Base-by-base conservation (phyloP, 1,140 invertebrate genomes). In the Drosophila pseudoobscura region DNA sequence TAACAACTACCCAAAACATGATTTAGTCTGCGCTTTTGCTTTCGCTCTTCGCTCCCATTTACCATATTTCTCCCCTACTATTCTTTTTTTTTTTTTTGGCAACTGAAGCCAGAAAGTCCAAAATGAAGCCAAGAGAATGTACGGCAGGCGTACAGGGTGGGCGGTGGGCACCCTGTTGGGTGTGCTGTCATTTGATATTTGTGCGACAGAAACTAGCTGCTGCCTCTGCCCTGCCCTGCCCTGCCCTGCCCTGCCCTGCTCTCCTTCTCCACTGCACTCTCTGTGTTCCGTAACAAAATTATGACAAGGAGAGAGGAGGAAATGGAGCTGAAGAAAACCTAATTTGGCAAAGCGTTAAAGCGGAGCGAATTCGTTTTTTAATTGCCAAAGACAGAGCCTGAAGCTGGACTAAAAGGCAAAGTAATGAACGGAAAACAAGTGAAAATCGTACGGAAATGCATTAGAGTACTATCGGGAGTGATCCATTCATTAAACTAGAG, bases 71-170 rank as follows among this genome's bases (percentile, higher is more conserved):
- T 43, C 44, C 31, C 13, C 15, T 15, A 66, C 54, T 57, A 29
- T 15, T 44, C 22, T 60, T 35, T 44, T 66, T 62, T 66, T 17
- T n/a, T 17, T 51, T 75, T 66, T 87, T 87, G 82, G 82, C 82
- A 78, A 78, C 52, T 26, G 83, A 87, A 87, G 82, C 82, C 82
- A 87, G 88, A 87, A 87, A 87, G 78, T 72, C 75, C 46, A 87
- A 66, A 85, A 78, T 72, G 83, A 87, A 87, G 83, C 83, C 82
- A 88, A 87, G 78, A 80, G 78, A 87, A 88, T 87, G 66, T 78
- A 69, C 31, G 20, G 64, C 39, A 35, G 44, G 43, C 24, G 29
- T 13, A 39, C 58, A 58, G 62, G 8, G 22, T 31, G 6, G 24
- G 5, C 13, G 35, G 22, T 6, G 29, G 46, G 31, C 62, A 49